A percentile compares a stretch with the other conserved stretches of the same genome.
Evolutionary conservation across 2,113 vertebrate genomes (phyloP).

Genomic region (Lanius ludovicianus): DNA sequence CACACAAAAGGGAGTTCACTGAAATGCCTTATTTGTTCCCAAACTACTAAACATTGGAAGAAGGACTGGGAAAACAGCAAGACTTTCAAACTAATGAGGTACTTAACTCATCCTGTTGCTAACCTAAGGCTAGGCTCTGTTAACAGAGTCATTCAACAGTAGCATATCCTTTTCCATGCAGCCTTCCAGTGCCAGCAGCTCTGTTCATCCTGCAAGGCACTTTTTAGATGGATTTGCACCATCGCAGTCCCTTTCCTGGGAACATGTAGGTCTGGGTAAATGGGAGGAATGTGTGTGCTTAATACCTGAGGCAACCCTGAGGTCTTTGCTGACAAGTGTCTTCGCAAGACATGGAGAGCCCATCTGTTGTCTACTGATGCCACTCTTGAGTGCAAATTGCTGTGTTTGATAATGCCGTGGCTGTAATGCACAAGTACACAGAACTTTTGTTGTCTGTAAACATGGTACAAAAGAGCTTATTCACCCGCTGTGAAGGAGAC

Average conservation of each 20-base stretch:
- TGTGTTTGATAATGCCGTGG: background rate
- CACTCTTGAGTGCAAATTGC: background rate
- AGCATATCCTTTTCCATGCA: background rate
- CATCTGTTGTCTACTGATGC: no score
- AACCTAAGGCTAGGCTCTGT: background rate
- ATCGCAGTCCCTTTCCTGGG: accelerated
- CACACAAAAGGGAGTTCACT: background rate
- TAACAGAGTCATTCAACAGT: background rate
- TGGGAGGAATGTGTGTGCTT: background rate
- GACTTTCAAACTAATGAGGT: background rate
- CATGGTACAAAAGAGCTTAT: background rate
- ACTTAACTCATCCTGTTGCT: background rate
- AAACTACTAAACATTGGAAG: background rate
- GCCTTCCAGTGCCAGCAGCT: background rate
- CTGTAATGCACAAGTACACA: accelerated
- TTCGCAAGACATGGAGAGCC: accelerated
- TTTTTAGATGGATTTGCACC: background rate
- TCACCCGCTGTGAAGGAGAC: background rate
- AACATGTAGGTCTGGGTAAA: background rate
- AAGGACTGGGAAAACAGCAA: background rate
- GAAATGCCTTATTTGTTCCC: background rate
- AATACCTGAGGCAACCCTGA: background rate
- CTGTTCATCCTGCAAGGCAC: background rate
- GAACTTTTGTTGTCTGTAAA: background rate
- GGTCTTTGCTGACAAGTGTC: background rate